A percentile compares a stretch with the other conserved stretches of the same genome.
These are phyloP conservation scores for Syndactyla subalaris DNA, from an alignment of 2,797 vertebrate genomes.

Conservation along the genomic window DNA sequence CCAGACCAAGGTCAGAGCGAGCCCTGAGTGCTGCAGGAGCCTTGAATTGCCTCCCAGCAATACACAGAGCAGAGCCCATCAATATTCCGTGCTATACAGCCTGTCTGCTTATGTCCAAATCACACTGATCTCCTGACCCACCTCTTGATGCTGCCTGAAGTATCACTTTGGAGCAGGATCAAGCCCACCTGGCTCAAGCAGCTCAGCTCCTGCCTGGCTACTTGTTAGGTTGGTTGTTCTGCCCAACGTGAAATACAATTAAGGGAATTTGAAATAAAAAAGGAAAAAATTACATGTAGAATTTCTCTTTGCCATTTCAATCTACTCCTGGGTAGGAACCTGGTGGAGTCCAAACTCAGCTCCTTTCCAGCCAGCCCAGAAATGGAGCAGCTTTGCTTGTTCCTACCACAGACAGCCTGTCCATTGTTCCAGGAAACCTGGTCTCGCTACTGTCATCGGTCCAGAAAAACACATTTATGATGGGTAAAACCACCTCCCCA, in stretches of 20 bases:
- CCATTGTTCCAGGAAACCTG: neutral
- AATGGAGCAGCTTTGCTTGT: neutral
- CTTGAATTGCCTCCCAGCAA: neutral
- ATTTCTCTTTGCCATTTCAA: neutral
- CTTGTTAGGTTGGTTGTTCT: neutral
- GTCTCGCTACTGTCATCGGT: neutral
- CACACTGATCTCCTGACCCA: neutral
- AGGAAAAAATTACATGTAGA: neutral
- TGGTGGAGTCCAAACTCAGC: neutral
- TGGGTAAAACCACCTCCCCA: neutral
- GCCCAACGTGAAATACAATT: neutral
- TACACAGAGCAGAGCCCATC: neutral
- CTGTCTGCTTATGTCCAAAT: neutral
- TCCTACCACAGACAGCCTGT: neutral
- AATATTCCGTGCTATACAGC: neutral
- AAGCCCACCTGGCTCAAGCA: neutral
- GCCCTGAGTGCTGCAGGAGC: neutral
- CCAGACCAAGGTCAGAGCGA: neutral
- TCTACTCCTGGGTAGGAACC: neutral
- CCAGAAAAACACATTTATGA: neutral
- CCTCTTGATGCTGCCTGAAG: neutral
- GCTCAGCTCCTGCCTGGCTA: neutral
- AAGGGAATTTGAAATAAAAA: neutral
- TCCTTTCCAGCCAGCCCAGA: neutral
- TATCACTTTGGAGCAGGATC: neutral